phyloP scores from a whole-genome alignment of 1,140 invertebrate species.

The Daktulosphaira vitifoliae region DNA sequence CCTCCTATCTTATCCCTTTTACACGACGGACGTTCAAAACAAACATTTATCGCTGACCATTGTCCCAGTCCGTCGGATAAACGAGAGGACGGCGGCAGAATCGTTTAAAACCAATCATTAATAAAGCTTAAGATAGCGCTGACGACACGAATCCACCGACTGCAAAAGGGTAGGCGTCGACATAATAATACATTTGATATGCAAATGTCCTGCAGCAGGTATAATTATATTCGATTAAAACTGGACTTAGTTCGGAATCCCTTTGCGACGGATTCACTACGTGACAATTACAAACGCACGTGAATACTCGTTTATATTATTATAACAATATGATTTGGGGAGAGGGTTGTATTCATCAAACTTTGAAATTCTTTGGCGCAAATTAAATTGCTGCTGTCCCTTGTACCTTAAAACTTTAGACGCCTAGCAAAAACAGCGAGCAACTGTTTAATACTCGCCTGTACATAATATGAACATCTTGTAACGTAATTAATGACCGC shows the following conservation, averaged over 20 bases:
- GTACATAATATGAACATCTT: neutral
- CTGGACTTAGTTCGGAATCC: conserved; percentile 12
- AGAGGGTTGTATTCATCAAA: conserved; percentile 4
- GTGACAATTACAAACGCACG: conserved; percentile 13
- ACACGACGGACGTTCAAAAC: neutral
- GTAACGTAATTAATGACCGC: conserved; percentile 11
- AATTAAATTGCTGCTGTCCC: conserved; percentile 14
- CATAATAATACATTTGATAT: conserved; percentile 21
- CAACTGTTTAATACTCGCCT: no score
- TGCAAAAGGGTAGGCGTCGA: neutral
- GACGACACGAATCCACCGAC: no score
- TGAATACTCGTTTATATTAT: no score
- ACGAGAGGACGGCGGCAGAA: neutral
- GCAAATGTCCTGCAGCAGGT: conserved; percentile 21
- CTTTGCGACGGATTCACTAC: conserved; percentile 14
- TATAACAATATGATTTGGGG: no score
- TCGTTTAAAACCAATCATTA: conserved; percentile 31
- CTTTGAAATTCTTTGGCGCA: conserved; percentile 4
- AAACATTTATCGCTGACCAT: conserved; percentile 28
- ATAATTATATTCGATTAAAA: conserved; percentile 22
- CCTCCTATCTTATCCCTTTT: neutral
- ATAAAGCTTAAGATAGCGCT: conserved; percentile 30
- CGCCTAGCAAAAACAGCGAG: conserved; percentile 12
- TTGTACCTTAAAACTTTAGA: neutral
- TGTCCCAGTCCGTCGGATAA: neutral